Base-by-base conservation (phyloP, 30 jellyfish, hydroid and myxozoan genomes). In the Rhopilema esculentum region DNA sequence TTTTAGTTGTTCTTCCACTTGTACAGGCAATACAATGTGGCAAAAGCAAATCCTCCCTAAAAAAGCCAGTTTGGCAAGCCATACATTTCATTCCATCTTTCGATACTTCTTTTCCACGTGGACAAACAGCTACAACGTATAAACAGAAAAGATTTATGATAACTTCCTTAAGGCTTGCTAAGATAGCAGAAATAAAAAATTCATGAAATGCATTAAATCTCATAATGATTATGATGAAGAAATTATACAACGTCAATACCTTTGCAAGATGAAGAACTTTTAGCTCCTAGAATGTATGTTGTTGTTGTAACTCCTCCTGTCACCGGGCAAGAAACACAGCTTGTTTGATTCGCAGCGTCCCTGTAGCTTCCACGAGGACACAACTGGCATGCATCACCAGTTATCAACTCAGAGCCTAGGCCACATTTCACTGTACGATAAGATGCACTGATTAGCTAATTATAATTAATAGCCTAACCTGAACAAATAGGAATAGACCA, bases 291-390 rank as follows among this genome's bases (percentile, higher is more conserved):
- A 49, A 28, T 24, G 71, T 93, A 93, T 17, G 99, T 95, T 17
- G 97, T 84, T n/a, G 91, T 66, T 68, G 24, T 51, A 15, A 48
- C 0, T 32, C 90, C 90, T 23, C 64, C 48, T 8, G 89, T 64
- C 16, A 57, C 80, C 4, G 97, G 97, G 83, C 99, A 95, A 17
- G 97, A 32, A 16, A 57, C 57, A 68, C 99, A 95, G 69, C 31
- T 90, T 21, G 96, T 52, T 57, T 95, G 98, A 90, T 70, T 95
- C 30, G 49, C 26, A 19, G 77, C 40, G 67, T 81, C 91, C 32
- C 97, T 79, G 97, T 95, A 95, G 74, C 71, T 91, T 2, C 97
- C 97, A 23, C 32, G 72, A 2, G 85, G 88, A 66, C 99, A 95
- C 28, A 72, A 90, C 21, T 67, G 27, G 69, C 99, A 95, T n/a